Evolutionary conservation across 2,113 vertebrate genomes (phyloP), one percentile per base, ranked within the genome.

Genomic region (Proteles cristata): DNA sequence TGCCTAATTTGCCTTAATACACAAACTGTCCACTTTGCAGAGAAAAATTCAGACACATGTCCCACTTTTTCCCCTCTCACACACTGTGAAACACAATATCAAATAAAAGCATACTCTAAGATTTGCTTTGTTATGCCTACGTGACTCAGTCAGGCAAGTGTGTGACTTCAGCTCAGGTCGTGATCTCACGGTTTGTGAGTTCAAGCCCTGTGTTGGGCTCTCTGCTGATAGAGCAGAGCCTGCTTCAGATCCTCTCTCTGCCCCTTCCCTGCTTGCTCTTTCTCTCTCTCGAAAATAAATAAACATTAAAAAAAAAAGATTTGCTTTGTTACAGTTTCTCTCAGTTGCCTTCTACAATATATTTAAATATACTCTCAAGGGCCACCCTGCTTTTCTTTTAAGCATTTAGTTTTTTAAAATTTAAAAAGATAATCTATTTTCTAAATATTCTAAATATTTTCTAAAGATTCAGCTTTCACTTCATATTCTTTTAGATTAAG

Each of bases 361-460:
- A 88, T 69, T 85, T 85, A 85, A 76, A 95, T 74, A 95, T 82
- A 4, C 43, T 85, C 77, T 90, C 25, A 77, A 85, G 45, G 86
- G 45, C 50, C 65, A 65, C 26, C 31, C 28, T 86, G 21, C 31
- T 35, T 93, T 93, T 6, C n/a, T 63, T 83, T 79, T 26, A 93
- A 86, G 69, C 68, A 69, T 48, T 76, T 77, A 11, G 11, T 53
- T 74, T 92, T 92, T 89, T 84, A 80, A 23, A 73, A 68, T 80
- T 88, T 95, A 5, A 94, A 95, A 94, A 28, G 12, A 74, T 76
- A 77, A n/a, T 71, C 33, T 90, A 1, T 88, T 92, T 84, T 84
- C 55, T 96, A 94, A 88, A 88, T 66, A 85, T 9, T 77, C 43
- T 77, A 45, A 48, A 14, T 48, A 77, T 31, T 77, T 48, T 31